These are phyloP conservation scores for Epiblema foenella DNA, from an alignment of 2,888 invertebrate species.

Conservation along the genomic window DNA sequence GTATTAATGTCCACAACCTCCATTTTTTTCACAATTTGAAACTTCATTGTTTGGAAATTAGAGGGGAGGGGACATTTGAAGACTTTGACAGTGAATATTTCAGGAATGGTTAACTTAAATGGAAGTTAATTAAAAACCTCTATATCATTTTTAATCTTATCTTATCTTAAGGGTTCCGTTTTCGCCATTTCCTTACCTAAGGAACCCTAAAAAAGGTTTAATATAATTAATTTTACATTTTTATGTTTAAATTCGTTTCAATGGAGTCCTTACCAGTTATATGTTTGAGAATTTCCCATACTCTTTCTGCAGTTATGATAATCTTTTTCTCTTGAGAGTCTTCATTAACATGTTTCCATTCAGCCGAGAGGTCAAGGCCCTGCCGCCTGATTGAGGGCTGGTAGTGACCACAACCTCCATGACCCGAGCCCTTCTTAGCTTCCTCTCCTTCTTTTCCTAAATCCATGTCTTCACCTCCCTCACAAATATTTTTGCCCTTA, in stretches of 20 bases:
- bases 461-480: slow-evolving; percentile 99
- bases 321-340: slow-evolving; percentile 99
- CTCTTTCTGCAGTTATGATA: slow-evolving; percentile 96
- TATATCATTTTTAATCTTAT: too few relatives aligned
- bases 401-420: slow-evolving; percentile 99
- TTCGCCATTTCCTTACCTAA: too few relatives aligned
- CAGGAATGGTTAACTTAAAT: too few relatives aligned
- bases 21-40: too few relatives aligned
- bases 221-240: background rate
- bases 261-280: slow-evolving; percentile 86
- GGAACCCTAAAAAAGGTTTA: too few relatives aligned
- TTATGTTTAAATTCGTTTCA: too few relatives aligned
- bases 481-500: slow-evolving; percentile 99
- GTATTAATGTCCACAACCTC: too few relatives aligned
- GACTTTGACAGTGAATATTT: too few relatives aligned
- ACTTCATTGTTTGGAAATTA: too few relatives aligned
- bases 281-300: slow-evolving; percentile 98
- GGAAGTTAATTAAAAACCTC: too few relatives aligned
- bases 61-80: too few relatives aligned
- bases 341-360: slow-evolving; percentile 99
- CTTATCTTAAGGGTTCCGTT: too few relatives aligned
- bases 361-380: slow-evolving; percentile 97
- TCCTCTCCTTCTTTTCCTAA: slow-evolving; percentile 91
- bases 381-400: slow-evolving; percentile 96
- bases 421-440: slow-evolving; percentile 85